phyloP scores from a whole-genome alignment of 1,140 invertebrate species.

The Aphidius gifuensis region DNA sequence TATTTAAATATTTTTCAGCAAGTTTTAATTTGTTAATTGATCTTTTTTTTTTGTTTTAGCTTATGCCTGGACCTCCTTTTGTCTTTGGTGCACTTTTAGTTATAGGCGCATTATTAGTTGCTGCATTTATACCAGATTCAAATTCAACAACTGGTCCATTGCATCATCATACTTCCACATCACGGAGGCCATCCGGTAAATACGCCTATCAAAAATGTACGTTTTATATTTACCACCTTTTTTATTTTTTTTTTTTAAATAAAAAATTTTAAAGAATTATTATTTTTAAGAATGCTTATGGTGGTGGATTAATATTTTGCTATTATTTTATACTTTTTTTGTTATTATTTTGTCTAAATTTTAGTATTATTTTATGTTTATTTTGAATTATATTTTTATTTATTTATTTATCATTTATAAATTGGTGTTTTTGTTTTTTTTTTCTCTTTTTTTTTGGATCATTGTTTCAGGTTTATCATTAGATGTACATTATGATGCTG shows the following conservation, averaged over 20 bases:
- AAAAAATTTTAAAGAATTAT: slow-evolving; percentile 32
- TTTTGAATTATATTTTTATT: too few species aligned
- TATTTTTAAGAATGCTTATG: slow-evolving; percentile 42
- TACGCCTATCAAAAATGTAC: slow-evolving; percentile 58
- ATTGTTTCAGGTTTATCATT: slow-evolving; percentile 62
- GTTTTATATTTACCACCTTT: slow-evolving; percentile 51
- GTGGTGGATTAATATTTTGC: slow-evolving; percentile 41
- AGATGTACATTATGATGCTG: slow-evolving; percentile 76
- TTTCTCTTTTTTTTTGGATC: not conserved
- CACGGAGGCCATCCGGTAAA: slow-evolving; percentile 56
- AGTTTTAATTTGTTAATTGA: slow-evolving; percentile 23
- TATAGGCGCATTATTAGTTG: slow-evolving; percentile 89
- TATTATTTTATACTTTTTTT: not conserved
- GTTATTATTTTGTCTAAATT: slow-evolving; percentile 3
- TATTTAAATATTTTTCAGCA: too few species aligned
- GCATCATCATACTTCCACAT: slow-evolving; percentile 54
- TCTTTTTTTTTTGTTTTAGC: slow-evolving; percentile 48
- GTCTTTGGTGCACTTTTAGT: slow-evolving; percentile 96
- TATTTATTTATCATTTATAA: slow-evolving; percentile 12
- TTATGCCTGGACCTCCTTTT: slow-evolving; percentile 99
- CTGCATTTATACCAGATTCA: slow-evolving; percentile 85
- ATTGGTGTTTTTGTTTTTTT: slow-evolving; percentile 14
- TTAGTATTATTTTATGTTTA: slow-evolving; percentile 1
- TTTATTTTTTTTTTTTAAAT: not conserved
- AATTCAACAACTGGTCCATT: slow-evolving; percentile 52